These are phyloP conservation scores for Nibea coibor DNA, from an alignment of 2,113 vertebrate genomes.

Conservation along the genomic window DNA sequence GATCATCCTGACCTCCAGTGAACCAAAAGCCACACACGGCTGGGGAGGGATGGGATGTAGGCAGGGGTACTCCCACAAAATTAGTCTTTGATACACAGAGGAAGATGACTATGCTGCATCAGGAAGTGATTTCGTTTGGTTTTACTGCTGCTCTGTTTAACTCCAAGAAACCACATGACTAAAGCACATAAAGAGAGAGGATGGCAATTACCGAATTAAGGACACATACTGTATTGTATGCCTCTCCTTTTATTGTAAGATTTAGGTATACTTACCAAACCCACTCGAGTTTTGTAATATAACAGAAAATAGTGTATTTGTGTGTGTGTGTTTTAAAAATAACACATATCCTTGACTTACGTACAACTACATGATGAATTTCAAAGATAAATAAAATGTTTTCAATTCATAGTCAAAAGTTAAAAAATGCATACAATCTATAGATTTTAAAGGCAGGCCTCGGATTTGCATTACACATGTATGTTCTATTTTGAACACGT, in stretches of 20 bases:
- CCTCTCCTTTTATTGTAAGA: background rate
- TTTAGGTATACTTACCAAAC: background rate
- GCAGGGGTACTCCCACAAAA: constrained; percentile 60
- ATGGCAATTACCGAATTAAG: constrained; percentile 28
- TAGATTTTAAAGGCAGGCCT: background rate
- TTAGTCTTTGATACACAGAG: constrained; percentile 64
- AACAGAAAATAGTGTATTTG: background rate
- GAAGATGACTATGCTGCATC: constrained; percentile 45
- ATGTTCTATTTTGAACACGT: constrained; percentile 24
- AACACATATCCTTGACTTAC: too few relatives aligned
- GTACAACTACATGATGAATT: background rate
- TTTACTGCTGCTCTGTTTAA: constrained; percentile 43
- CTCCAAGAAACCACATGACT: constrained; percentile 42
- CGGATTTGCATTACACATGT: constrained; percentile 7
- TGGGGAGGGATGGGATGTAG: constrained; percentile 63
- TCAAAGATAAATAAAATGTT: background rate
- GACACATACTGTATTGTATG: constrained; percentile 32
- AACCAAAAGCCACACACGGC: constrained; percentile 84
- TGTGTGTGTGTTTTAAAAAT: background rate
- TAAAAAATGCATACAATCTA: background rate
- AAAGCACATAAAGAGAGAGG: constrained; percentile 15
- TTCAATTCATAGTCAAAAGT: background rate
- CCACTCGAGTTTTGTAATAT: background rate
- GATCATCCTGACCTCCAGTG: constrained; percentile 93
- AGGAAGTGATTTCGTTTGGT: constrained; percentile 54